A percentile compares a stretch with the other conserved stretches of the same genome.
phyloP scores from a whole-genome alignment of 2,797 vertebrate species.

The Phaenicophaeus curvirostris region DNA sequence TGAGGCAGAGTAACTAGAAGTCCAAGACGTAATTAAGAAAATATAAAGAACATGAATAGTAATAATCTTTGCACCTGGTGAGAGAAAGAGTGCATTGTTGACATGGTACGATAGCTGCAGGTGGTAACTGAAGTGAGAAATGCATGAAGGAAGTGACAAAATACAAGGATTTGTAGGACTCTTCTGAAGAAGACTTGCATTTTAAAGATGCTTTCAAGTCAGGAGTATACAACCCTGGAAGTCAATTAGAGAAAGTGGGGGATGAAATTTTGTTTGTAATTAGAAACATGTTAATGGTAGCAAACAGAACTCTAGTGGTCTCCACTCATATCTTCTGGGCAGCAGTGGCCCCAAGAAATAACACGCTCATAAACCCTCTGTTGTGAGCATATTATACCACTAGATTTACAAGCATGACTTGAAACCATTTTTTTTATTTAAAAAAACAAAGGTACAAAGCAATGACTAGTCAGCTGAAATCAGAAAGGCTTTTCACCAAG shows the following conservation, averaged over 20 bases:
- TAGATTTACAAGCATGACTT: neutral
- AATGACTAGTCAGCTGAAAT: neutral
- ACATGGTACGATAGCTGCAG: neutral
- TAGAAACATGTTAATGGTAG: neutral
- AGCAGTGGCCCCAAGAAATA: neutral
- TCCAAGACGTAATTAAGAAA: slow-evolving; percentile 51
- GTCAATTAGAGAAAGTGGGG: neutral
- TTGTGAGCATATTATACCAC: neutral
- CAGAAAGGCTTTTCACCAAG: neutral
- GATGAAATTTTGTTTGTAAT: neutral
- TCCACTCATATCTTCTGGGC: neutral
- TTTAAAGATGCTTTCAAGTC: slow-evolving; percentile 7
- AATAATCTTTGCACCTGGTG: neutral
- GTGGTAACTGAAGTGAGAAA: neutral
- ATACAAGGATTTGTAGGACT: neutral
- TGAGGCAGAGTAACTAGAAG: slow-evolving; percentile 4
- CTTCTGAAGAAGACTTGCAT: neutral
- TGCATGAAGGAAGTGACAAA: neutral
- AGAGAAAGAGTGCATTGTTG: neutral
- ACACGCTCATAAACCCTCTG: neutral
- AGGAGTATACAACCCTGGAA: neutral
- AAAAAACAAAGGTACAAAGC: neutral
- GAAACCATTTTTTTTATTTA: neutral
- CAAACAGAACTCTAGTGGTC: neutral
- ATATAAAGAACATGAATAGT: slow-evolving; percentile 9